Conservation (phyloP, 2,888 invertebrate genomes). For the Papilio protenor region DNA sequence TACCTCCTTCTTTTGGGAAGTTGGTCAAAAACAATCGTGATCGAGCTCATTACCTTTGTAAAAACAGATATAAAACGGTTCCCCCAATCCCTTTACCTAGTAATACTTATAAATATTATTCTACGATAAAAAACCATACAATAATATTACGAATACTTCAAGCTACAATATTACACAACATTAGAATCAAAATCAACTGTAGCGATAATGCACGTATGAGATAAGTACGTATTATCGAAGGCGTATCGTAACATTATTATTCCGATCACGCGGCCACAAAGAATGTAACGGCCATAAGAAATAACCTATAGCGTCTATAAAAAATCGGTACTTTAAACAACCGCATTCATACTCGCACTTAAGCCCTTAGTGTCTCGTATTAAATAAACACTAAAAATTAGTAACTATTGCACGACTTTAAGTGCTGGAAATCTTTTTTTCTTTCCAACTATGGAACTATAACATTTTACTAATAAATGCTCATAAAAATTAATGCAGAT, state of each 20-base stretch:
- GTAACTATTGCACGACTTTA: not conserved
- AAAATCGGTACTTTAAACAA: slow-evolving; percentile 6
- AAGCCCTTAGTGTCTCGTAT: not conserved
- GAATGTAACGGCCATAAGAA: slow-evolving; percentile 33
- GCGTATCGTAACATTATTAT: slow-evolving; percentile 22
- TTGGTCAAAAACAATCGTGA: no score
- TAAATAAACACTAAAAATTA: not conserved
- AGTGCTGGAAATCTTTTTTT: no score
- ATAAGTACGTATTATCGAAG: slow-evolving; percentile 22
- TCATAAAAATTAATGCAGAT: not conserved
- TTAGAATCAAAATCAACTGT: not conserved
- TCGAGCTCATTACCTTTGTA: no score
- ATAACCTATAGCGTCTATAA: slow-evolving; percentile 12
- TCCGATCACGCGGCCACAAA: slow-evolving; percentile 25
- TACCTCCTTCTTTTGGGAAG: no score
- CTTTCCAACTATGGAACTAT: not conserved
- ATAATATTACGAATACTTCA: slow-evolving; percentile 1
- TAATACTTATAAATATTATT: not conserved
- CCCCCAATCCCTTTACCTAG: no score
- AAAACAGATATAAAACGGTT: no score
- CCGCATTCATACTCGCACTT: not conserved
- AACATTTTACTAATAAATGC: no score
- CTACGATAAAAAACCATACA: not conserved
- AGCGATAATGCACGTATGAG: slow-evolving; percentile 31
- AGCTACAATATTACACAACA: not conserved